phyloP scores from a whole-genome alignment of 2,888 invertebrate genomes.

The Nomada ferruginata region DNA sequence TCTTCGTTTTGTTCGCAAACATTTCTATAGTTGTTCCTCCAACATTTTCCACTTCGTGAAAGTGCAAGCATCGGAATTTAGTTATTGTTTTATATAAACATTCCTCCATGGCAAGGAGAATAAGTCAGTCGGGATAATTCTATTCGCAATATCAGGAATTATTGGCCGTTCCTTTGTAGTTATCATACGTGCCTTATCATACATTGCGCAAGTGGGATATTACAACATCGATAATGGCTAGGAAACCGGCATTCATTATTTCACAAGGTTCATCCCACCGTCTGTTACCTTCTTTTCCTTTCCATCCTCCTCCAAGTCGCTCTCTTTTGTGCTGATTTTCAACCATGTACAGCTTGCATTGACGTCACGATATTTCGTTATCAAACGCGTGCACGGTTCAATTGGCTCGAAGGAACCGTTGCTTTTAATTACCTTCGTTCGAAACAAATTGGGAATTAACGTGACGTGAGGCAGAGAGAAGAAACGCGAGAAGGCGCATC shows the following conservation, averaged over 20 bases:
- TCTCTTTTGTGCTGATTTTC: conserved; percentile 6
- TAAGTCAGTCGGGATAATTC: not conserved
- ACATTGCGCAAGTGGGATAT: conserved; percentile 15
- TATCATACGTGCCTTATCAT: conserved; percentile 18
- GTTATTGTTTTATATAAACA: too few species aligned
- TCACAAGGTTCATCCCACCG: conserved; percentile 8
- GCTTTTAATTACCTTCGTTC: conserved; percentile 36
- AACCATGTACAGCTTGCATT: not conserved
- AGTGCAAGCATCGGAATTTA: not conserved
- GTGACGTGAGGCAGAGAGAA: too few species aligned
- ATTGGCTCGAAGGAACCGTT: conserved; percentile 32
- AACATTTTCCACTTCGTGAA: not conserved
- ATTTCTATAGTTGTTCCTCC: not conserved
- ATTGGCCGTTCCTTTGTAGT: conserved; percentile 19
- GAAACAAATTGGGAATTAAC: conserved; percentile 12
- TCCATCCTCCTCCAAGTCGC: not conserved
- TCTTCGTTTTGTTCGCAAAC: too few species aligned
- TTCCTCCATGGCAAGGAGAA: not conserved
- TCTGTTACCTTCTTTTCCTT: not conserved
- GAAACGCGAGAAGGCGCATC: not conserved
- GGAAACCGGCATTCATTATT: conserved; percentile 12
- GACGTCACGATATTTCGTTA: conserved; percentile 23
- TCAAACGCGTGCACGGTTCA: conserved; percentile 20
- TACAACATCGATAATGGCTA: conserved; percentile 25
- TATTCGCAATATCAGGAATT: not conserved